Conservation (phyloP, 2,888 invertebrate genomes). For the Ormyrus thymus region DNA sequence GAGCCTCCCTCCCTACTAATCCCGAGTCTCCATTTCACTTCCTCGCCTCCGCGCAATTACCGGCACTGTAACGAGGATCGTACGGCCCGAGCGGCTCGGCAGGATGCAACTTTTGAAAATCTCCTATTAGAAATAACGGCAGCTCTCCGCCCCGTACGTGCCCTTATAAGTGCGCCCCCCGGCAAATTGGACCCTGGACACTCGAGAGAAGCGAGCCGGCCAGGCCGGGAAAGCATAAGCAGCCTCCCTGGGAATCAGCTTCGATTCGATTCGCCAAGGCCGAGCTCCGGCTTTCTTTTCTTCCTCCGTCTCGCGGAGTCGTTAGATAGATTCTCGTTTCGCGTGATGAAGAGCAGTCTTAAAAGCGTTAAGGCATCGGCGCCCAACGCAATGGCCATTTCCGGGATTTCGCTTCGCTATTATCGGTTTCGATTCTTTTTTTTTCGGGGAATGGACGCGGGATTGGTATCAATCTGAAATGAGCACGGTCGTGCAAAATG, state of each 20-base stretch:
- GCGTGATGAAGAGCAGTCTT: slow-evolving; percentile 27
- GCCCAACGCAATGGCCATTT: slow-evolving; percentile 5
- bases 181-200: slow-evolving; percentile 56
- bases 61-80: slow-evolving; percentile 67
- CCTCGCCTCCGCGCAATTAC: slow-evolving; percentile 67
- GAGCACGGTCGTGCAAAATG: too few relatives aligned
- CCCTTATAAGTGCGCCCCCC: slow-evolving; percentile 40
- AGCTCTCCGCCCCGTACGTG: slow-evolving; percentile 44
- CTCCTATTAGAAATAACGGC: slow-evolving; percentile 73
- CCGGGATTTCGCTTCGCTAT: slow-evolving; percentile 23
- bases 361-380: not conserved
- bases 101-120: slow-evolving; percentile 72
- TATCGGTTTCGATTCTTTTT: slow-evolving; percentile 28
- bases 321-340: slow-evolving; percentile 52
- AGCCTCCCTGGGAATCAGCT: slow-evolving; percentile 30
- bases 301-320: slow-evolving; percentile 5
- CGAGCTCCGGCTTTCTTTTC: slow-evolving; percentile 8
- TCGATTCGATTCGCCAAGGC: slow-evolving; percentile 45
- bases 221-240: too few relatives aligned
- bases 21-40: slow-evolving; percentile 44
- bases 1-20: not conserved
- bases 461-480: too few relatives aligned
- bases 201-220: slow-evolving; percentile 8
- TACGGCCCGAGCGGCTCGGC: slow-evolving; percentile 48
- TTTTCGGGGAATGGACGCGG: not conserved